phyloP scores from a whole-genome alignment of 1,140 invertebrate genomes.

The Drosophila biarmipes region DNA sequence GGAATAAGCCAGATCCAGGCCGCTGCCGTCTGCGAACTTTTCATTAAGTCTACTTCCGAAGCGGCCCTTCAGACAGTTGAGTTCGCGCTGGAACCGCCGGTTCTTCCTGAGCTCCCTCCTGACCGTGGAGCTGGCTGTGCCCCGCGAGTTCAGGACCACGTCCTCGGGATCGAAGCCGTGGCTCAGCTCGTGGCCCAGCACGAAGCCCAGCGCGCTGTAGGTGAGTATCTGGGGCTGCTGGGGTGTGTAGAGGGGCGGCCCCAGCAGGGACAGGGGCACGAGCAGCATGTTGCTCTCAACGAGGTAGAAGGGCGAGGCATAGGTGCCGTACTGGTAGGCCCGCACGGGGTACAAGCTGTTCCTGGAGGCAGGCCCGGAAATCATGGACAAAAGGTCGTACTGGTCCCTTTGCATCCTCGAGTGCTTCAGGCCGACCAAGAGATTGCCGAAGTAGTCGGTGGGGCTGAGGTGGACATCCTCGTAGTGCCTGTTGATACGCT shows the following conservation, averaged over 20 bases:
- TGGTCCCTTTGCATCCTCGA: background rate
- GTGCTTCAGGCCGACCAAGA: constrained; percentile 4
- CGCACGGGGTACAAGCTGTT: background rate
- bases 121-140: background rate
- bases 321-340: constrained; percentile 36
- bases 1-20: constrained; percentile 43
- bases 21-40: constrained; percentile 53
- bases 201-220: constrained; percentile 54
- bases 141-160: constrained; percentile 3
- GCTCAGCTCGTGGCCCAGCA: constrained; percentile 56
- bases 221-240: constrained; percentile 22
- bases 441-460: constrained; percentile 52
- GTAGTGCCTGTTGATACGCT: constrained; percentile 26
- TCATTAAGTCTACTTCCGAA: constrained; percentile 17
- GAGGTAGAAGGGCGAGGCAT: constrained; percentile 50
- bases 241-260: constrained; percentile 17
- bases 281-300: constrained; percentile 27
- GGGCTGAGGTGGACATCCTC: constrained; percentile 6
- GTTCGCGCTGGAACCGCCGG: background rate
- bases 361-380: background rate
- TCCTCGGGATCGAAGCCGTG: constrained; percentile 47
- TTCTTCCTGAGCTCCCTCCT: background rate
- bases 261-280: constrained; percentile 49
- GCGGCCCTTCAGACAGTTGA: background rate
- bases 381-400: background rate